Evolutionary conservation across 1,140 invertebrate genomes (phyloP), one percentile per base, ranked within the genome.

Genomic region (Drusus annulatus): DNA sequence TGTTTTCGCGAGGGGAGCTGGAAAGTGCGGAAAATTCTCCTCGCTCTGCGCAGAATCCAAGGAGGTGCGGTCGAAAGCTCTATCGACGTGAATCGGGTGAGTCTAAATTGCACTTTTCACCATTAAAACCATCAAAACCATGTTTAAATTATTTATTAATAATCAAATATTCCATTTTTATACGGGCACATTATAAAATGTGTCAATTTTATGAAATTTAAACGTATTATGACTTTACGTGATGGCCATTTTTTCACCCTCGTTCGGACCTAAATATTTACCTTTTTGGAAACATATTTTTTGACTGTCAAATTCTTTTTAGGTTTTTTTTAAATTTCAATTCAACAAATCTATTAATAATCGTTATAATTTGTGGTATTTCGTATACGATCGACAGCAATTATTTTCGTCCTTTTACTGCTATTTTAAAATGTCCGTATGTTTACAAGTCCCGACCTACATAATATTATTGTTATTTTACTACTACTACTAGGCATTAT

Each of bases 61-160:
- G 3, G 28, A 78, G 81, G 79, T 73, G 81, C 78, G 78, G 74
- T 73, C 81, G 68, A 31, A 75, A 45, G 78, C 54, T 60, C 23
- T 78, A 80, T 83, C 76, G 81, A 80, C 79, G 68, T 23, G 54
- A 36, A 15, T 68, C 28, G 81, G 81, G 81, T 83, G 79, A 83
- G 81, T 83, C 76, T 17, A 69, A 78, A 31, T 68, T 17, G 3
- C 54, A 25, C 0, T 75, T 71, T 71, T 16, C 19, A 71, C 10
- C 3, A 71, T 52, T 51, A 69, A 69, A 50, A 45, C 13, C 4
- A 19, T 36, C 50, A 0, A 13, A 68, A 68, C 25, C n/a, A 60
- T 15, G 10, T 25, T 6, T 2, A 60, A 60, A 23, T 60, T 3
- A 13, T 23, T 60, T 25, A 19, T 60, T 60, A 2, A 25, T 60